Conservation (phyloP, 2,888 invertebrate species). For the Rotaria sp. region DNA sequence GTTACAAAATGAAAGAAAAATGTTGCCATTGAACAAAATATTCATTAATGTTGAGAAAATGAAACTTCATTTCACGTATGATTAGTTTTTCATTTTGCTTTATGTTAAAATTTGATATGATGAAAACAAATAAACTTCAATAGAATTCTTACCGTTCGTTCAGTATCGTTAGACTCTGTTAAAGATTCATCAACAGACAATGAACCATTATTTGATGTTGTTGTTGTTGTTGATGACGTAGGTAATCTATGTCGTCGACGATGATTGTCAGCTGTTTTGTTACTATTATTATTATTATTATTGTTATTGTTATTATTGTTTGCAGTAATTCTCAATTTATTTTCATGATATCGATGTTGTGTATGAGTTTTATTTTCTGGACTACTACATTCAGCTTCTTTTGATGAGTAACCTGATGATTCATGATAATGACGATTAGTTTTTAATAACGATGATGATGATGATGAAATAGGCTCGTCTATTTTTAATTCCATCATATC, state of each 20-base stretch:
- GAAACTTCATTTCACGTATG: neutral
- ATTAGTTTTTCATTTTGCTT: neutral
- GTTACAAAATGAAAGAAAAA: neutral
- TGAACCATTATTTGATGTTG: neutral
- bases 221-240: neutral
- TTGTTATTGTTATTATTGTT: too few relatives aligned
- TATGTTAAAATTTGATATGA: neutral
- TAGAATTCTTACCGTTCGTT: neutral
- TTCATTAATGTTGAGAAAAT: neutral
- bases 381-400: neutral
- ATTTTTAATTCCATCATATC: neutral
- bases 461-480: neutral
- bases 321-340: neutral
- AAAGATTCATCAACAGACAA: neutral
- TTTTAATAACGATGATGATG: neutral
- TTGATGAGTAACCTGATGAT: neutral
- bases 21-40: neutral
- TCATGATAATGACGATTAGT: neutral
- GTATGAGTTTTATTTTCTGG: neutral
- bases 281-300: neutral
- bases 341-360: too few relatives aligned
- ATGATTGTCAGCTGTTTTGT: neutral
- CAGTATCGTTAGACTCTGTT: neutral
- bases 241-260: neutral
- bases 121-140: neutral